Evolutionary conservation across 2,888 invertebrate species (phyloP), one percentile per base, ranked within the genome.

Genomic region (Patella pellucida): DNA sequence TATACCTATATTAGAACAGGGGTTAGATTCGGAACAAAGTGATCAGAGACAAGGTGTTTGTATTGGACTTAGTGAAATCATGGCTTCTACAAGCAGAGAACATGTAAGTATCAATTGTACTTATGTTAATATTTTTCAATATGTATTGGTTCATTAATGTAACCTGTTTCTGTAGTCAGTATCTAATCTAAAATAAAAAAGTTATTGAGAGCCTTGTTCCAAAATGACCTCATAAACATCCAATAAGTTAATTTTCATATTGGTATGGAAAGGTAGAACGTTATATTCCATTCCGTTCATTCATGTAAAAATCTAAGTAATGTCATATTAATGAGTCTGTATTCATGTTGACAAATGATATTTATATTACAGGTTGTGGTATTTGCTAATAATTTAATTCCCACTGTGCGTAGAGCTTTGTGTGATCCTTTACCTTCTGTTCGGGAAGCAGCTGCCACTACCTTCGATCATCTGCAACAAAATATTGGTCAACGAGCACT

Each of bases 1-100:
- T 78, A 97, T 99, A 89, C 99, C 99, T 0, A 98, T 99, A 88
- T 92, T 99, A 82, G 98, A 99, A 92, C 93, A 94, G 81, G 99
- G 99, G 1, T 92, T 99, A 81, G 95, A 95, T 85, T 97, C 97
- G 0, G 95, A 96, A 70, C 95, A 96, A 83, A 93, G 97, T 0
- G 98, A 99, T 92, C 97, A 99, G 92, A 93, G 99, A 19, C 98
- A 99, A 92, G 99, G 99, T 82, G 99, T 99, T 12, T 99, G 99
- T 91, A 97, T 99, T 89, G 99, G 98, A 0, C 93, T 99, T 52
- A 96, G 97, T 0, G 99, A 99, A 93, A 99, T 99, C 87, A 97
- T 99, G 95, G 95, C 95, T 7, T 97, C 98, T 72, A 99, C 98
- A 5, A 97, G 96, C 76, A 94, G 95, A 85, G 99, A 99, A 56